phyloP scores from a whole-genome alignment of 2,113 vertebrate genomes.

The Xenus cinereus region DNA sequence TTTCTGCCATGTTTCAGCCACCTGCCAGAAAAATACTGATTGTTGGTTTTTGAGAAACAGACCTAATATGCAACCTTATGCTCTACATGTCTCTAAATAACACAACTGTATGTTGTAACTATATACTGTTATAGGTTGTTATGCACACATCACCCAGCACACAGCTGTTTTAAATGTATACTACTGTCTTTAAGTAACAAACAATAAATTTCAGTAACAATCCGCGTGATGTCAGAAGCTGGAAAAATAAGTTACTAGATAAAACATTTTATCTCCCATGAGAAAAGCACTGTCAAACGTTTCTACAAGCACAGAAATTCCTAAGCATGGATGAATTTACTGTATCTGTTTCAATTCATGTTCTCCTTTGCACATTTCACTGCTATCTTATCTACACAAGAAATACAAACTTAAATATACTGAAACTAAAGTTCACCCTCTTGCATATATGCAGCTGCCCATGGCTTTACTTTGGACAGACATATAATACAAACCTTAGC shows the following conservation, averaged over 20 bases:
- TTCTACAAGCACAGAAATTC: not conserved
- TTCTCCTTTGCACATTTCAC: not conserved
- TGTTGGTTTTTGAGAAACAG: not conserved
- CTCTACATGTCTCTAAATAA: not conserved
- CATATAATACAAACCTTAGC: not conserved
- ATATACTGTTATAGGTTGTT: not conserved
- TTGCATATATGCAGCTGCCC: not conserved
- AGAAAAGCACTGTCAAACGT: not conserved
- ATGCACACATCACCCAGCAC: not conserved
- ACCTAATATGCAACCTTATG: not conserved
- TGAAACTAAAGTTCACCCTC: not conserved
- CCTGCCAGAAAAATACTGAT: constrained; percentile 56
- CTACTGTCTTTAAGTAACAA: not conserved
- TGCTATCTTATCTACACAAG: not conserved
- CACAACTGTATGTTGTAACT: not conserved
- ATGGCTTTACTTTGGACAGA: not conserved
- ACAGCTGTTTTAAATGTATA: not conserved
- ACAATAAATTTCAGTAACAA: not conserved
- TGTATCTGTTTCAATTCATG: not conserved
- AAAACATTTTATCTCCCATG: not conserved
- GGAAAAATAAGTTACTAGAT: not conserved
- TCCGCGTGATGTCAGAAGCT: not conserved
- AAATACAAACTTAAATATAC: not conserved
- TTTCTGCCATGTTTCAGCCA: constrained; percentile 82
- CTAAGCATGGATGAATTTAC: not conserved